phyloP scores from a whole-genome alignment of 2,113 vertebrate species.

The Pomatorhinus ruficollis region DNA sequence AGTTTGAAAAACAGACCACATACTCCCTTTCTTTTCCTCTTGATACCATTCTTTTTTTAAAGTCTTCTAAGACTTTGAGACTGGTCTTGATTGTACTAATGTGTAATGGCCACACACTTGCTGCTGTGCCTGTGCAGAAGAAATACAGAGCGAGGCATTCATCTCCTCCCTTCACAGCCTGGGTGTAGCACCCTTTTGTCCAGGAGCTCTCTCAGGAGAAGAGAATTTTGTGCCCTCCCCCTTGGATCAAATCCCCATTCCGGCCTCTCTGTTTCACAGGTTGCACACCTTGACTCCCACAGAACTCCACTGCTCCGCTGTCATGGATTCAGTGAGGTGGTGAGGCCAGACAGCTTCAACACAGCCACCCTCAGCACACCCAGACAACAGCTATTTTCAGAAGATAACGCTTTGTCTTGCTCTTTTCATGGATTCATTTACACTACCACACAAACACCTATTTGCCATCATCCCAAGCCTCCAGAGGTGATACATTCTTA shows the following conservation, averaged over 20 bases:
- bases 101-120: not conserved
- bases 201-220: not conserved
- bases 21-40: not conserved
- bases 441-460: not conserved
- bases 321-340: not conserved
- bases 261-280: not conserved
- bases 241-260: not conserved
- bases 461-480: not conserved
- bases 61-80: not conserved
- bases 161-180: not conserved
- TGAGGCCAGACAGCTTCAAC: not conserved
- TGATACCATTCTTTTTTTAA: not conserved
- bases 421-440: not conserved
- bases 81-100: not conserved
- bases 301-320: not conserved
- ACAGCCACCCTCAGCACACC: not conserved
- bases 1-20: not conserved
- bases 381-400: not conserved
- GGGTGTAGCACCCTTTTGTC: not conserved
- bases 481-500: not conserved
- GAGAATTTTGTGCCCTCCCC: not conserved
- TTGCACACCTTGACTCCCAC: not conserved
- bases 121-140: not conserved
- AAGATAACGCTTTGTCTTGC: not conserved
- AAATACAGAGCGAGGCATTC: rapidly evolving